A percentile compares a stretch with the other conserved stretches of the same genome.
These are phyloP conservation scores for Temnothorax curvispinosus DNA, from an alignment of 1,140 invertebrate genomes.

Conservation along the genomic window DNA sequence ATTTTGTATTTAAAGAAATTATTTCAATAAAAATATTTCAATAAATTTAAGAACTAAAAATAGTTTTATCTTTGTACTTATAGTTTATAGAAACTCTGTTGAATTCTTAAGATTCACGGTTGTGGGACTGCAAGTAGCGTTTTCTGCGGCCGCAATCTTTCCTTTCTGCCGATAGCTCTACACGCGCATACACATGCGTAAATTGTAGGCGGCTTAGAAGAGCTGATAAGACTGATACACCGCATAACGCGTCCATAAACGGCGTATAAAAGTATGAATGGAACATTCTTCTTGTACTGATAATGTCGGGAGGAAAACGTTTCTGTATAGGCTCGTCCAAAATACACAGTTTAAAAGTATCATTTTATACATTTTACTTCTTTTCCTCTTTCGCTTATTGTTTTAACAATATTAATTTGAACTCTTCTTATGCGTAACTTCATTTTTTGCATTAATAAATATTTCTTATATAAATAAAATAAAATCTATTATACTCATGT, in stretches of 20 bases:
- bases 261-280: slow-evolving; percentile 73
- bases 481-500: neutral
- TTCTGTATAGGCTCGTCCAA: slow-evolving; percentile 30
- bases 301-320: slow-evolving; percentile 57
- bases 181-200: slow-evolving; percentile 61
- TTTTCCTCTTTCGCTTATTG: neutral
- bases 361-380: neutral
- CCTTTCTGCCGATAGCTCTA: slow-evolving; percentile 59
- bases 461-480: neutral
- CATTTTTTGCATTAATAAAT: neutral
- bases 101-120: slow-evolving; percentile 30
- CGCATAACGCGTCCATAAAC: slow-evolving; percentile 68
- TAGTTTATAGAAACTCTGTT: neutral
- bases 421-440: neutral
- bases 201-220: slow-evolving; percentile 71
- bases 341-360: neutral
- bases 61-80: neutral
- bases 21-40: neutral
- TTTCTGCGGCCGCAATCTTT: slow-evolving; percentile 62
- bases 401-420: neutral
- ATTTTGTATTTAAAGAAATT: neutral
- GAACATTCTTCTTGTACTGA: slow-evolving; percentile 71
- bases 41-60: neutral
- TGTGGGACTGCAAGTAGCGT: slow-evolving; percentile 63
- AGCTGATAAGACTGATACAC: slow-evolving; percentile 71